A percentile compares a stretch with the other conserved stretches of the same genome.
These are phyloP conservation scores for Notarius quadriscutis DNA, from an alignment of 2,113 vertebrate genomes.

Conservation along the genomic window DNA sequence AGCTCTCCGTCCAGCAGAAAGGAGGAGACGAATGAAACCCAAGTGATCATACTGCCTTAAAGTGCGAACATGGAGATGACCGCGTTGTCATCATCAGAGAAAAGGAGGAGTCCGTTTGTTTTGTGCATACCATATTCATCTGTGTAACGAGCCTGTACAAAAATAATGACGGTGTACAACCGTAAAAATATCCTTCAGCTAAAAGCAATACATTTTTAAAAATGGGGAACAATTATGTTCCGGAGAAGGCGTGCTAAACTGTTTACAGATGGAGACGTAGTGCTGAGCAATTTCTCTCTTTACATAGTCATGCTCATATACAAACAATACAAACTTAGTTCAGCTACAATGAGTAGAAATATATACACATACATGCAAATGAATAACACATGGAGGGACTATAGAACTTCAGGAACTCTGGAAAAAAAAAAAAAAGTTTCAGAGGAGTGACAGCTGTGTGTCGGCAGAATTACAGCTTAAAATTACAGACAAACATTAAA, in stretches of 20 bases:
- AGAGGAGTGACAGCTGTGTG: too few species aligned
- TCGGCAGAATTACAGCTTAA: too few species aligned
- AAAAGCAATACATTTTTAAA: constrained; percentile 1
- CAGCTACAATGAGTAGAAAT: constrained; percentile 7
- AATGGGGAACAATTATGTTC: not conserved
- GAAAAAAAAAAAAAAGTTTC: not conserved
- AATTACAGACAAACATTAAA: too few species aligned
- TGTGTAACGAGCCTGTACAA: constrained; percentile 52
- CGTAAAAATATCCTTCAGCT: constrained; percentile 54
- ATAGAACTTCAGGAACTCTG: not conserved
- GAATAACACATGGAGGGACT: not conserved
- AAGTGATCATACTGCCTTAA: constrained; percentile 40
- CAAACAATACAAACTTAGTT: constrained; percentile 38
- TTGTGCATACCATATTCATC: constrained; percentile 12
- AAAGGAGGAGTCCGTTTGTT: not conserved
- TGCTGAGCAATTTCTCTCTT: constrained; percentile 25
- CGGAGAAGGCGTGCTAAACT: not conserved
- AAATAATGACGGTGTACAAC: constrained; percentile 57
- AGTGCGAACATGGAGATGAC: constrained; percentile 44
- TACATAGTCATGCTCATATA: constrained; percentile 38
- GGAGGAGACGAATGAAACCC: constrained; percentile 28
- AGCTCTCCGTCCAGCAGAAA: constrained; percentile 11
- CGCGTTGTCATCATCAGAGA: not conserved
- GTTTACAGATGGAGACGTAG: not conserved
- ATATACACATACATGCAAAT: constrained; percentile 35